phyloP scores from a whole-genome alignment of 2,888 invertebrate species.

The Rhodophaea formosa region DNA sequence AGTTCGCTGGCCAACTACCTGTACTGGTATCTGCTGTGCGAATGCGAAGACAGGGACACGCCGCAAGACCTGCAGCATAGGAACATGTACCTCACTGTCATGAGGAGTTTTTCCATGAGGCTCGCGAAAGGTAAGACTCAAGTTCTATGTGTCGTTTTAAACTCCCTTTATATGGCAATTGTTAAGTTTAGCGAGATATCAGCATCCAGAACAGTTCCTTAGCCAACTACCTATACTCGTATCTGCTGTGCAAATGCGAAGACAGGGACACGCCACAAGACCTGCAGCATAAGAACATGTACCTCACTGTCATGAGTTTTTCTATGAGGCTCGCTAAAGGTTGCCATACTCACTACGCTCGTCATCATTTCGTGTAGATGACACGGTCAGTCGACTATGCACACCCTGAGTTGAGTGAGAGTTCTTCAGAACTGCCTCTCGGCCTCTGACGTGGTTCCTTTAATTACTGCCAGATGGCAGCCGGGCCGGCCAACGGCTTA shows the following conservation, averaged over 20 bases:
- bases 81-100: conserved; percentile 94
- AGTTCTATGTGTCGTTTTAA: too few relatives aligned
- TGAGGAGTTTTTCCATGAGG: conserved; percentile 90
- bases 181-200: too few relatives aligned
- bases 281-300: conserved; percentile 89
- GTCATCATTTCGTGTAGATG: too few relatives aligned
- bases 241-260: conserved; percentile 95
- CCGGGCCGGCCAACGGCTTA: too few relatives aligned
- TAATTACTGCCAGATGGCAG: too few relatives aligned
- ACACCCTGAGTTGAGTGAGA: too few relatives aligned
- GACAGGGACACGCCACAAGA: conserved; percentile 90
- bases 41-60: conserved; percentile 92
- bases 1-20: conserved; percentile 96
- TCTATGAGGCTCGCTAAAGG: conserved; percentile 86
- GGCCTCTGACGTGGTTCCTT: too few relatives aligned
- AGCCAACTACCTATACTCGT: conserved; percentile 99
- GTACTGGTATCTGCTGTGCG: conserved; percentile 97
- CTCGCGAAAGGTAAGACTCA: conserved; percentile 83
- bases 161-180: too few relatives aligned
- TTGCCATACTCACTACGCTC: too few relatives aligned
- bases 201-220: conserved; percentile 93
- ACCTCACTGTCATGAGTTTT: conserved; percentile 94
- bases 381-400: too few relatives aligned
- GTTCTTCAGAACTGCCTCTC: too few relatives aligned
- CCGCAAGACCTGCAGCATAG: conserved; percentile 88